Conservation (phyloP, 2,888 invertebrate genomes). For the Frankliniella intonsa region DNA sequence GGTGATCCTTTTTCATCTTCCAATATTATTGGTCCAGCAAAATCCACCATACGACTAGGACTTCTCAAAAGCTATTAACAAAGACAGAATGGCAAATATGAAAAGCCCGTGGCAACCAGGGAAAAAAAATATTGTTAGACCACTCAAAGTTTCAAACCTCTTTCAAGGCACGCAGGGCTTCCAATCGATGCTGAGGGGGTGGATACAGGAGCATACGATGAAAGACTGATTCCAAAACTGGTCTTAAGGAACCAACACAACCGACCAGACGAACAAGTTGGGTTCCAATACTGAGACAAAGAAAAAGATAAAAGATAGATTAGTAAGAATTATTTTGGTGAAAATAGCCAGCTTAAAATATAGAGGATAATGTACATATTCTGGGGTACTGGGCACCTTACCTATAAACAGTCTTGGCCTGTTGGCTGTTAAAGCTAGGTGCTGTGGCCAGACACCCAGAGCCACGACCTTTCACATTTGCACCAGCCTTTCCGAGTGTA, state of each 20-base stretch:
- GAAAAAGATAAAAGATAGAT: slow-evolving; percentile 37
- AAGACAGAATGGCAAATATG: slow-evolving; percentile 4
- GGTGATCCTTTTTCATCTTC: slow-evolving; percentile 60
- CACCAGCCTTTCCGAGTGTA: slow-evolving; percentile 50
- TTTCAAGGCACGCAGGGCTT: slow-evolving; percentile 75
- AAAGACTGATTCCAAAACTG: slow-evolving; percentile 87
- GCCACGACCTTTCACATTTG: slow-evolving; percentile 56
- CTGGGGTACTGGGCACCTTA: slow-evolving; percentile 42
- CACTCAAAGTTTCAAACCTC: slow-evolving; percentile 51
- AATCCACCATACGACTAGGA: slow-evolving; percentile 73
- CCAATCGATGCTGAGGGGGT: slow-evolving; percentile 75
- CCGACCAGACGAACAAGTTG: slow-evolving; percentile 85
- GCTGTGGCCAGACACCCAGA: slow-evolving; percentile 67
- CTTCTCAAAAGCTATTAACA: slow-evolving; percentile 58
- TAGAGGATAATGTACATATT: slow-evolving; percentile 23
- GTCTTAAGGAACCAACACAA: slow-evolving; percentile 76
- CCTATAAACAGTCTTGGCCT: slow-evolving; percentile 87
- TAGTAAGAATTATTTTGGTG: not conserved
- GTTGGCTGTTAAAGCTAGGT: slow-evolving; percentile 72
- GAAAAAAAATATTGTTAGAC: slow-evolving; percentile 23
- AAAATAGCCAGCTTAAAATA: not conserved
- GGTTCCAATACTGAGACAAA: slow-evolving; percentile 69
- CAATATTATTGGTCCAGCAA: slow-evolving; percentile 54
- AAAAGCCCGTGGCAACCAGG: not conserved
- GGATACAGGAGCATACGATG: slow-evolving; percentile 89